Percentiles rank a stretch among this genome's conserved stretches.
Conservation (phyloP, 2,113 vertebrate species). For the Nycticryphes semicollaris region DNA sequence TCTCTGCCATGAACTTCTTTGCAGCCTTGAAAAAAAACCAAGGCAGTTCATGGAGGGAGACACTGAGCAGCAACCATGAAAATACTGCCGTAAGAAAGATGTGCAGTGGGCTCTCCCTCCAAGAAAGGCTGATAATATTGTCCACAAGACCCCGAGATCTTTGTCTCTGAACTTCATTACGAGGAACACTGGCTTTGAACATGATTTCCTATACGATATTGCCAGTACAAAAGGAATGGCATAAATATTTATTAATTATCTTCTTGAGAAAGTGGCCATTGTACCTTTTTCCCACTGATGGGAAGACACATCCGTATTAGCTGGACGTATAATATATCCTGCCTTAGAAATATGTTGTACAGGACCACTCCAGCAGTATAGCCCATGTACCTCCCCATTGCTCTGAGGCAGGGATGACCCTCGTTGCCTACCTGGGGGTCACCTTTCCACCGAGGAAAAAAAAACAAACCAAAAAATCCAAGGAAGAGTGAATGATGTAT, state of each 20-base stretch:
- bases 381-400: fast-evolving
- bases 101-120: fast-evolving
- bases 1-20: background rate
- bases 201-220: background rate
- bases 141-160: background rate
- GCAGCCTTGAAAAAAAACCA: background rate
- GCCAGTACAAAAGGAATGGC: background rate
- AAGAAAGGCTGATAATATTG: background rate
- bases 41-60: background rate
- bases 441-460: background rate
- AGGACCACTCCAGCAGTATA: background rate
- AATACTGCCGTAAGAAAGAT: background rate
- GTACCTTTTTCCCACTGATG: too few relatives aligned
- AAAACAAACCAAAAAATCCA: background rate
- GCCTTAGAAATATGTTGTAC: too few relatives aligned
- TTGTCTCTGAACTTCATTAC: background rate
- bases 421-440: fast-evolving
- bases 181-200: background rate
- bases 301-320: background rate
- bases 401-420: background rate
- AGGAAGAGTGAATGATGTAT: background rate
- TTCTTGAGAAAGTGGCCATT: background rate
- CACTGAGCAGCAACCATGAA: background rate
- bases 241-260: background rate
- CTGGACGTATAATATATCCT: background rate